A percentile compares a stretch with the other conserved stretches of the same genome.
Conservation (phyloP, 2,113 vertebrate species). For the Apodemus speciosus region DNA sequence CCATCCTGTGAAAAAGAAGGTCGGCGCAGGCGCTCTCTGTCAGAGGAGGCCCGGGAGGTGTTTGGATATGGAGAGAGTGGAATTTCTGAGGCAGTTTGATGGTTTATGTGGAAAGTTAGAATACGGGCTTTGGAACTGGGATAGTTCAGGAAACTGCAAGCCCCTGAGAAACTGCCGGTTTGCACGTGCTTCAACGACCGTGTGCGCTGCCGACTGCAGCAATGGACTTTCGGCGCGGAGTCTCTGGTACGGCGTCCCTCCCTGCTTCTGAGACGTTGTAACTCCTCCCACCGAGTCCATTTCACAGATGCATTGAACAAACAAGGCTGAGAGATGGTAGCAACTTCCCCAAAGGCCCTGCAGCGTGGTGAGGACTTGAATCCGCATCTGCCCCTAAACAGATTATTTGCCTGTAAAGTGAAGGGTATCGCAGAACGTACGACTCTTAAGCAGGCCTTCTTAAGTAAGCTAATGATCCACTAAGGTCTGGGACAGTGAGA, state of each 20-base stretch:
- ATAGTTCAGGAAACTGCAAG: slow-evolving; percentile 70
- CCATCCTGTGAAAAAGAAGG: slow-evolving; percentile 38
- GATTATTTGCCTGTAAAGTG: neutral
- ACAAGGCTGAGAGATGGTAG: neutral
- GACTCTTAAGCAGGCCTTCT: neutral
- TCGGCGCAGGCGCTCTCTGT: neutral
- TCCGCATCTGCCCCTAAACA: neutral
- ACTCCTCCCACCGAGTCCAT: neutral
- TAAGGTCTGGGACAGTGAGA: neutral
- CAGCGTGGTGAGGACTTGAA: neutral
- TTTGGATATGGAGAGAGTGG: slow-evolving; percentile 75
- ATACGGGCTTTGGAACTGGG: slow-evolving; percentile 65
- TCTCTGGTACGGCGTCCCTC: neutral
- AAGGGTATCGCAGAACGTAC: neutral
- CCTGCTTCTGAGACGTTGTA: neutral
- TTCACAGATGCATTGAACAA: slow-evolving; percentile 12
- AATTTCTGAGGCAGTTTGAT: slow-evolving; percentile 74
- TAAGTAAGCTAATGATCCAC: neutral
- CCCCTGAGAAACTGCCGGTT: slow-evolving; percentile 53
- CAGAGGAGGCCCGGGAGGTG: slow-evolving; percentile 53
- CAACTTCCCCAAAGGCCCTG: neutral
- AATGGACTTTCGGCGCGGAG: slow-evolving; percentile 17
- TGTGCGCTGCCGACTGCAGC: slow-evolving; percentile 32
- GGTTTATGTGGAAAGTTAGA: slow-evolving; percentile 75
- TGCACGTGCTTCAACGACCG: slow-evolving; percentile 41